A percentile compares a stretch with the other conserved stretches of the same genome.
Evolutionary conservation across 2,797 vertebrate genomes (phyloP).

Genomic region (Glossophaga mutica): DNA sequence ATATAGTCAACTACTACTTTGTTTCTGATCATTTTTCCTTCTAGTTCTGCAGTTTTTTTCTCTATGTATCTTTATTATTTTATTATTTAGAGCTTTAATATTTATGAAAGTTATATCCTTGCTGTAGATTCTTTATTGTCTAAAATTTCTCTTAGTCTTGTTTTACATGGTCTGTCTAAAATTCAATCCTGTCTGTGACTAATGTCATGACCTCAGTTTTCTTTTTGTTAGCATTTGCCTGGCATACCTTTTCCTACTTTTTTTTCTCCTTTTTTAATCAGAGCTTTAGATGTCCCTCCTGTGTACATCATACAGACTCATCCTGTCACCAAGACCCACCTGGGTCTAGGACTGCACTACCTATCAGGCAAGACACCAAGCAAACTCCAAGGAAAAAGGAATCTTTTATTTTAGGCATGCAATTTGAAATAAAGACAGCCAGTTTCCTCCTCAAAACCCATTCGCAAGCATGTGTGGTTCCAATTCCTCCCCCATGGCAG

Average conservation of each 20-base stretch:
- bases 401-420: background rate
- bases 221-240: background rate
- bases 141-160: background rate
- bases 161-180: background rate
- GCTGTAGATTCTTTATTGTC: background rate
- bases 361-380: background rate
- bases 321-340: background rate
- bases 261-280: background rate
- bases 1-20: background rate
- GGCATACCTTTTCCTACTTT: background rate
- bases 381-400: background rate
- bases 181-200: background rate
- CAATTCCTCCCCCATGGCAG: too few relatives aligned
- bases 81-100: background rate
- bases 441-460: background rate
- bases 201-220: background rate
- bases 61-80: background rate
- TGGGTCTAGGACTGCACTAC: background rate
- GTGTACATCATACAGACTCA: background rate
- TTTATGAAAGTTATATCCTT: background rate
- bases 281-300: background rate
- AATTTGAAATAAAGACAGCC: background rate
- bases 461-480: background rate
- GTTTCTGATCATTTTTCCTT: background rate
- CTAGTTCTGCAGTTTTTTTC: background rate